Evolutionary conservation across 2,888 invertebrate genomes (phyloP), one percentile per base, ranked within the genome.

Genomic region (Octodonta nipae): DNA sequence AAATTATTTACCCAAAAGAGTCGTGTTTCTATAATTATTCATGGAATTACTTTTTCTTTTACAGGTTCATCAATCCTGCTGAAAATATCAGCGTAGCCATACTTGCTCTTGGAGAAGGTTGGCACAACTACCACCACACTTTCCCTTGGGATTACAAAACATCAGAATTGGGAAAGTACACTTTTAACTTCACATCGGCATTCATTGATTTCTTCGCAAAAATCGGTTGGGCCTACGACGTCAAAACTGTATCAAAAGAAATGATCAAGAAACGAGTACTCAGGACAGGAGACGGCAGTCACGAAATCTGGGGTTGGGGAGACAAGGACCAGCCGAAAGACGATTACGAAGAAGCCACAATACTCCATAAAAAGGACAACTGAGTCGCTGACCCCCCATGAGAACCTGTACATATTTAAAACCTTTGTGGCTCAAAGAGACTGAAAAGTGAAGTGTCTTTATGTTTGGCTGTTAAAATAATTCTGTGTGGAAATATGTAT

Each of bases 91-190:
- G 72, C 4, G 82, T 84, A 1, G 76, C 82, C 10, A 60, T 82
- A 28, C 74, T 79, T 6, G 79, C 83, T 0, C 56, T 83, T 11
- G 84, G 84, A 1, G 84, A 84, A 52, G 84, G 83, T n/a, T 84
- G 81, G 81, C 84, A 84, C 58, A 84, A 84, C 58, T 84, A 78
- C 53, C 83, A 84, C 52, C 83, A 84, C 54, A 81, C 78, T n/a
- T 78, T 79, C 52, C 74, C 61, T 0, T 70, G 64, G 66, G 70
- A 65, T 43, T 71, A 65, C 54, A 70, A 61, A 54, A 70, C 68
- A 46, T 72, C 57, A 47, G 73, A 69, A 59, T 39, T 62, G 32
- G 61, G 46, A 26, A 37, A 45, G 30, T 43, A 43, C 40, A 32
- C 34, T 13, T 49, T 48, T 31, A 91, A 91, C 56, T 54, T 79